Evolutionary conservation across 2,797 vertebrate genomes (phyloP).

Genomic region (Rhinichthys osculus): DNA sequence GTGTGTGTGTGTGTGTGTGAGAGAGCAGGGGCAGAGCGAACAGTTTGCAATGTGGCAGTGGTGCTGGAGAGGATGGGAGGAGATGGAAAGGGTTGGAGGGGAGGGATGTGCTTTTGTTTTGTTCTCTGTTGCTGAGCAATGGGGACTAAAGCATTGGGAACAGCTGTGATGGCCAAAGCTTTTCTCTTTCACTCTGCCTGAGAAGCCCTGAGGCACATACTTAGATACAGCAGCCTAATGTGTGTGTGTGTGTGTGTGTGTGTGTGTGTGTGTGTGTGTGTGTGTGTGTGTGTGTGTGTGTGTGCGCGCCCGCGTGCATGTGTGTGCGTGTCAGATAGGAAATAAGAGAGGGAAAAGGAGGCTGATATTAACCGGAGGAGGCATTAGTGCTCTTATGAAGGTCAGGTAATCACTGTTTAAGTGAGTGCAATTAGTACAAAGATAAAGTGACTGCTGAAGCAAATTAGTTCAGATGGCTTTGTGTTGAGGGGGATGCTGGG

Average conservation of each 20-base stretch:
- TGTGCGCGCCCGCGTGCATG: not conserved
- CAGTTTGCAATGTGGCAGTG: constrained; percentile 45
- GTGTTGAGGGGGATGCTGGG: constrained; percentile 34
- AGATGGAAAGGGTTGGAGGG: constrained; percentile 67
- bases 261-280: constrained; percentile 1
- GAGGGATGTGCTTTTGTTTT: constrained; percentile 80
- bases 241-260: constrained; percentile 11
- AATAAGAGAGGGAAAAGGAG: constrained; percentile 32
- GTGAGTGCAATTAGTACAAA: constrained; percentile 23
- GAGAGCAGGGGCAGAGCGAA: constrained; percentile 45
- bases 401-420: constrained; percentile 25
- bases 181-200: constrained; percentile 81
- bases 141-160: constrained; percentile 73
- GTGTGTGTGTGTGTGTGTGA: not conserved
- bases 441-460: constrained; percentile 8
- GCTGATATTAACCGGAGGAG: constrained; percentile 15
- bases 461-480: constrained; percentile 9
- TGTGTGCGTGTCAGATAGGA: constrained; percentile 1
- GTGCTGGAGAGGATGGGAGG: constrained; percentile 56
- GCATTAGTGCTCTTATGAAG: constrained; percentile 28
- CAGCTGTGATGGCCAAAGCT: constrained; percentile 83
- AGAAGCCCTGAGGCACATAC: constrained; percentile 73
- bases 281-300: constrained; percentile 21
- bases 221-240: constrained; percentile 50
- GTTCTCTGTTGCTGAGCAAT: constrained; percentile 80